Percentiles rank a stretch among this genome's conserved stretches.
These are phyloP conservation scores for Verasper variegatus DNA, from an alignment of 2,113 vertebrate species.

Conservation along the genomic window DNA sequence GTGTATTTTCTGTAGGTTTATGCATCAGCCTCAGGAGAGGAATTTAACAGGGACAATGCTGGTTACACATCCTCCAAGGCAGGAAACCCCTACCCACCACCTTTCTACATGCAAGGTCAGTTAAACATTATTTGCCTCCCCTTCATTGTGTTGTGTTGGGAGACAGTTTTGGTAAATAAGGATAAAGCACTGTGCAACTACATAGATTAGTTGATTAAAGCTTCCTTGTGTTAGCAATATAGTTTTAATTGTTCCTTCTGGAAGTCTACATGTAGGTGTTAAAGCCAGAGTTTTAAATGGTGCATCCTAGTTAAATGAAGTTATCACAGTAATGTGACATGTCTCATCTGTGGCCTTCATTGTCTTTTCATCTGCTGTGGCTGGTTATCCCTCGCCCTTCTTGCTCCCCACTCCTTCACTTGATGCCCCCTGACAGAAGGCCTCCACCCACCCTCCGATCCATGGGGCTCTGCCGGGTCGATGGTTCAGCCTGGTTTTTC, in stretches of 20 bases:
- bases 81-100: slow-evolving; percentile 86
- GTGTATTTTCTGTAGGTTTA: slow-evolving; percentile 85
- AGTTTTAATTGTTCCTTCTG: background rate
- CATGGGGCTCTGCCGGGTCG: slow-evolving; percentile 87
- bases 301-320: slow-evolving; percentile 68
- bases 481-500: slow-evolving; percentile 90
- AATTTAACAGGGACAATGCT: slow-evolving; percentile 89
- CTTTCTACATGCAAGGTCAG: slow-evolving; percentile 93
- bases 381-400: slow-evolving; percentile 50
- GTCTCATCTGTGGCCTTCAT: slow-evolving; percentile 71
- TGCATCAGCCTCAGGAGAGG: slow-evolving; percentile 89
- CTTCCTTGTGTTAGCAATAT: background rate
- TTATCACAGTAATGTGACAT: slow-evolving; percentile 72
- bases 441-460: slow-evolving; percentile 82
- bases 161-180: slow-evolving; percentile 12
- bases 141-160: slow-evolving; percentile 27
- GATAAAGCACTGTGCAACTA: background rate
- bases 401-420: slow-evolving; percentile 31
- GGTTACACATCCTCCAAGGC: slow-evolving; percentile 88
- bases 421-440: slow-evolving; percentile 76
- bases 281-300: slow-evolving; percentile 24
- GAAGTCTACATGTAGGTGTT: slow-evolving; percentile 19
- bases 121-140: slow-evolving; percentile 22
- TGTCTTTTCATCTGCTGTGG: slow-evolving; percentile 65
- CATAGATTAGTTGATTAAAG: background rate